phyloP scores from a whole-genome alignment of 2,888 invertebrate genomes.

The Amphipyra berbera region DNA sequence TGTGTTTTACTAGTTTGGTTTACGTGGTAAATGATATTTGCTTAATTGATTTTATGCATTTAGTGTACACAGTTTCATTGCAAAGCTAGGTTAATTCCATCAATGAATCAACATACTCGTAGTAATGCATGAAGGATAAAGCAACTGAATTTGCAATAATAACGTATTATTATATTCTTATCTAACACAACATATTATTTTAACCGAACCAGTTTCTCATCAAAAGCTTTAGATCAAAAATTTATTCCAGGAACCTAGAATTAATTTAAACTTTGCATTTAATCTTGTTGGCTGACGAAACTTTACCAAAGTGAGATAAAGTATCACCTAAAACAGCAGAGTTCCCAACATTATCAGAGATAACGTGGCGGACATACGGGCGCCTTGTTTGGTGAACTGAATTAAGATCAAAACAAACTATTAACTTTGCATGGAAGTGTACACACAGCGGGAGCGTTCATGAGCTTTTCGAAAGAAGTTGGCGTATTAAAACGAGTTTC shows the following conservation, averaged over 20 bases:
- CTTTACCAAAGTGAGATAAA: conserved; percentile 84
- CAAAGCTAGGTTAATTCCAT: conserved; percentile 16
- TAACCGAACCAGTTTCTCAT: conserved; percentile 59
- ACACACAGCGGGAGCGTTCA: conserved; percentile 5
- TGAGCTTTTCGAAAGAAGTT: conserved; percentile 13
- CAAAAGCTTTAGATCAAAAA: conserved; percentile 76
- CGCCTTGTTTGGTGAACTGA: conserved; percentile 40
- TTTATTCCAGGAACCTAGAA: conserved; percentile 78
- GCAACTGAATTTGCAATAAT: not conserved
- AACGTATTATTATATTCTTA: not conserved
- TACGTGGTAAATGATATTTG: conserved; percentile 32
- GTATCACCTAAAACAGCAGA: conserved; percentile 83
- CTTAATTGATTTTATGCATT: conserved; percentile 42
- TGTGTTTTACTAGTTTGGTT: conserved; percentile 39
- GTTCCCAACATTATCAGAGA: conserved; percentile 75
- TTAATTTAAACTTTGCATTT: conserved; percentile 88
- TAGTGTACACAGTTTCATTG: conserved; percentile 25
- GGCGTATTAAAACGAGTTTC: conserved; percentile 13
- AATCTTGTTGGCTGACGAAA: conserved; percentile 86
- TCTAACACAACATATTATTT: not conserved
- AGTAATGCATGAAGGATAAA: not conserved
- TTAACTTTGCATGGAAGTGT: conserved; percentile 33
- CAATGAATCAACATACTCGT: conserved; percentile 5
- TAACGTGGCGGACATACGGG: conserved; percentile 67
- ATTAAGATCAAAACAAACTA: conserved; percentile 48